These are phyloP conservation scores for Aphrocallistes beatrix DNA, from an alignment of 37 sponge, comb jelly and placozoan species.

Conservation along the genomic window DNA sequence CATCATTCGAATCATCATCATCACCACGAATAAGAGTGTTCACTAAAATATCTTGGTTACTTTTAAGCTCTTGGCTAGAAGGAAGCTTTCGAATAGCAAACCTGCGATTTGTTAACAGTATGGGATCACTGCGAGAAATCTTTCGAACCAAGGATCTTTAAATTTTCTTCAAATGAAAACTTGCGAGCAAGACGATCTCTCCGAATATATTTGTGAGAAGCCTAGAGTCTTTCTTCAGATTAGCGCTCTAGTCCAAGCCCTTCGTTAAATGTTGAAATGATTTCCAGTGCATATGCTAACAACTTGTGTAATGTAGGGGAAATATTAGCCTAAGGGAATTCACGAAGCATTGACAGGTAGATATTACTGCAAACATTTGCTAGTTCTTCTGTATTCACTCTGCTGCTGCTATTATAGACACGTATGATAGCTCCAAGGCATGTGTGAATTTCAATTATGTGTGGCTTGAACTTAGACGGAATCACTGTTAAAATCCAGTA, in stretches of 20 bases:
- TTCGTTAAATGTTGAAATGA: background rate
- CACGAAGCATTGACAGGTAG: background rate
- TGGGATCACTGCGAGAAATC: background rate
- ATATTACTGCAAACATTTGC: background rate
- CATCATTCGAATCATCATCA: no score
- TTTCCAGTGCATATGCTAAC: background rate
- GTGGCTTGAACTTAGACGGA: background rate
- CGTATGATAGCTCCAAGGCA: background rate
- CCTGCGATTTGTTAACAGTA: background rate
- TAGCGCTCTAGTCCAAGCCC: background rate
- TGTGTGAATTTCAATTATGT: background rate
- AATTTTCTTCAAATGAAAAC: no score
- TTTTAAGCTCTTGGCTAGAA: background rate
- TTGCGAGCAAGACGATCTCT: background rate
- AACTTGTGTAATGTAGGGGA: background rate
- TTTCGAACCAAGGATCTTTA: background rate
- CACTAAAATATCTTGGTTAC: background rate
- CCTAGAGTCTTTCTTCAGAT: no score
- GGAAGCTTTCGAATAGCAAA: background rate
- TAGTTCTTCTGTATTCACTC: constrained; percentile 7
- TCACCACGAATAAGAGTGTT: background rate
- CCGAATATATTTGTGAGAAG: background rate
- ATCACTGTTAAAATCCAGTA: background rate
- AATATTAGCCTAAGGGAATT: background rate
- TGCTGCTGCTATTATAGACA: background rate